Evolutionary conservation across 2,888 invertebrate species (phyloP), one percentile per base, ranked within the genome.

Genomic region (Ophioninae sp.): DNA sequence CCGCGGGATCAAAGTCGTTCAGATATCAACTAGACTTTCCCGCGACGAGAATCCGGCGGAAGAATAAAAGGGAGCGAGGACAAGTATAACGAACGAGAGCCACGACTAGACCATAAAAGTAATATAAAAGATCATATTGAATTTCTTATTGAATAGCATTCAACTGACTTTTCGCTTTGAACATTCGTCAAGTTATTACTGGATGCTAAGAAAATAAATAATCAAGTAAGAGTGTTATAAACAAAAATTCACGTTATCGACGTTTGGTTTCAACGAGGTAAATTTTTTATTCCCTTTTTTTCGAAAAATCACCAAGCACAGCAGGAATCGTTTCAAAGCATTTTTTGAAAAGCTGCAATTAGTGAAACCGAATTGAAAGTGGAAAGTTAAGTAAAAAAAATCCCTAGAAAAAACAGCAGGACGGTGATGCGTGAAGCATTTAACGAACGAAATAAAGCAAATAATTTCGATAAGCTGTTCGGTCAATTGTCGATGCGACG

Each of bases 401-500:
- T 44, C 13, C 44, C 10, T 44, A 44, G 10, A 44, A 44, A 13
- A 13, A 8, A 8, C 7, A 41, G 41, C 0, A 41, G 20, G 39
- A 0, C 8, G 1, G 20, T 37, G 20, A 20, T 17, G n/a, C 20
- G 72, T 20, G 1, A 50, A 21, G 23, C 23, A 50, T 3, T 30
- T 20, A 44, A 56, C 56, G 10, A 62, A 56, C 39, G 57, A 21
- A 37, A 7, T 7, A 20, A 17, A 39, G 37, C 57, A 72, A 67
- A 72, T 37, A 72, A 30, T 23, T 65, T 23, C 30, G 39, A 7
- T 68, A 57, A 21, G 68, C 64, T 69, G 39, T 59, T 39, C 62
- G 65, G 80, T 77, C 73, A 73, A 81, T 77, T 69, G 67, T 74
- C 6, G 37, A 59, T 17, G 41, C 23, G 69, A 57, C 50, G 37